Evolutionary conservation across 2,888 invertebrate genomes (phyloP).

Genomic region (Exocentrus adspersus): DNA sequence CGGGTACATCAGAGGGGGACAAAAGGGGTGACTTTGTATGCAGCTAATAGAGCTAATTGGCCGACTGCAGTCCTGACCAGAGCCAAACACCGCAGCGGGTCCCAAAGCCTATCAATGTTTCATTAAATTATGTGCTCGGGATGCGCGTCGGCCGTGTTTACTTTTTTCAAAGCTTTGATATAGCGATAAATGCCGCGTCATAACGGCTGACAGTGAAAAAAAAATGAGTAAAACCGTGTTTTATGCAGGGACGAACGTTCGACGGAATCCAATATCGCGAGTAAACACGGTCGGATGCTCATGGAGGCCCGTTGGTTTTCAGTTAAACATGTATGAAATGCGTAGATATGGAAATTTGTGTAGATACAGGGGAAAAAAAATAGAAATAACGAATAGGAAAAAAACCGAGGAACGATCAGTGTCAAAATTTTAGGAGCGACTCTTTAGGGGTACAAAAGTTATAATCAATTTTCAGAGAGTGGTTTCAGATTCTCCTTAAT

Average conservation of each 20-base stretch:
- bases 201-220: background rate
- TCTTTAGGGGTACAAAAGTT: no score
- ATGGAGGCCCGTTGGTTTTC: background rate
- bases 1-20: no score
- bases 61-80: slow-evolving; percentile 15
- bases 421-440: no score
- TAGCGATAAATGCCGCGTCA: background rate
- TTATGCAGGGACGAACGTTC: background rate
- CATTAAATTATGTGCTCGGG: slow-evolving; percentile 14
- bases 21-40: slow-evolving; percentile 8
- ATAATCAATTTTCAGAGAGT: no score
- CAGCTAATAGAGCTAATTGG: slow-evolving; percentile 15
- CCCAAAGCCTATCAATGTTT: slow-evolving; percentile 5
- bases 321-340: background rate
- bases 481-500: no score
- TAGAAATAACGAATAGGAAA: no score
- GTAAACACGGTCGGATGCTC: background rate
- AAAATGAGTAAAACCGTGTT: no score
- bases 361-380: no score
- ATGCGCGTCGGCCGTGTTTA: background rate
- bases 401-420: no score
- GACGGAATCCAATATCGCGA: background rate
- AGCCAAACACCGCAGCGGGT: slow-evolving; percentile 11
- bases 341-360: background rate
- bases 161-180: background rate